Evolutionary conservation across 2,888 invertebrate species (phyloP), one percentile per base, ranked within the genome.

Genomic region (Hymenopus coronatus): DNA sequence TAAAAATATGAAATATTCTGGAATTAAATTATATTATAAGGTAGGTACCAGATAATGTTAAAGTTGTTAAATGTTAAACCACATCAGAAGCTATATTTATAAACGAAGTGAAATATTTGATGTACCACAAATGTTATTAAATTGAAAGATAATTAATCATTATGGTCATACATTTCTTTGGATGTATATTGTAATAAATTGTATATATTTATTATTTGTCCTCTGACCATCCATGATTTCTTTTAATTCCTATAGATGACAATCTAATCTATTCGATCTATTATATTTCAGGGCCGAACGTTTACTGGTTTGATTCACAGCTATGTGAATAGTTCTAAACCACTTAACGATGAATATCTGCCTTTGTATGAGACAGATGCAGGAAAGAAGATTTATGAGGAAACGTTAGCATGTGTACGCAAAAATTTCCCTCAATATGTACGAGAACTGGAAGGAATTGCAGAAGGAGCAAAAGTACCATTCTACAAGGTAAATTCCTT

Each of bases 401-500:
- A 95, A 89, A 97, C 97, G 0, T 94, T 98, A 84, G 94, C 94
- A 6, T 95, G 95, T 90, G 96, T 97, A 91, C 95, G 95, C 91
- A 93, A 94, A 87, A 95, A 96, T 91, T 98, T 95, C 93, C 98
- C 98, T 0, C 97, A 97, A 91, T 98, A 98, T 92, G 94, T 98
- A 2, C 94, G 96, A 90, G 98, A 98, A 93, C 94, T 98, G 83
- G 95, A 97, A 92, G 98, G 98, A 12, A 95, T 96, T n/a, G 97
- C 98, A 12, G 97, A 97, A 92, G 98, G 98, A 0, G 96, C 98
- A 1, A 94, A 96, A 91, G 96, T 98, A 7, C 96, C 97, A 0
- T 98, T 98, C 92, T 93, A 97, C 91, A 96, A 97, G 95, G 98
- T 97, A 93, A 93, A 40, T 28, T 70, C 30, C 1, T 1, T 2